Percentiles rank a stretch among this genome's conserved stretches.
These are phyloP conservation scores for Smithornis capensis DNA, from an alignment of 2,113 vertebrate genomes.

Conservation along the genomic window DNA sequence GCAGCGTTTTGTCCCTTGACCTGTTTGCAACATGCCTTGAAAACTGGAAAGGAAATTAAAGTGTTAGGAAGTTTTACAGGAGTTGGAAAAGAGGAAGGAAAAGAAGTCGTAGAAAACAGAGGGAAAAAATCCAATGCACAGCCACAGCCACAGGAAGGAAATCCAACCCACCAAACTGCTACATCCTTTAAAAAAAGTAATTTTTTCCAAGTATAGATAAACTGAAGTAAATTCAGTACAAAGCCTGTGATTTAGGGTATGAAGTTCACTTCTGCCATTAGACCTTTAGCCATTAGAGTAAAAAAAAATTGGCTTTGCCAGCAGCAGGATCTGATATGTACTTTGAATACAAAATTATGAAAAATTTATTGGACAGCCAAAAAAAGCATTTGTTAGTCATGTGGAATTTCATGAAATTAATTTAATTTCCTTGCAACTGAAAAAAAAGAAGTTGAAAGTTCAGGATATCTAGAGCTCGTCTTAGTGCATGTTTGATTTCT, in stretches of 20 bases:
- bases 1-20: fast-evolving
- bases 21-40: neutral
- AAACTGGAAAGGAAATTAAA: neutral
- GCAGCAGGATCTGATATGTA: neutral
- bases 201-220: neutral
- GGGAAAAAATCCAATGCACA: neutral
- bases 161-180: neutral
- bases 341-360: neutral
- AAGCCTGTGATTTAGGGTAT: neutral
- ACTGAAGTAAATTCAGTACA: neutral
- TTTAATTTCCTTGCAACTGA: neutral
- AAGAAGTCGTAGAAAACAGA: neutral
- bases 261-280: neutral
- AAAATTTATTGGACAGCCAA: neutral
- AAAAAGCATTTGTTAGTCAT: neutral
- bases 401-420: neutral
- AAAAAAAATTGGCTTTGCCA: neutral
- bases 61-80: neutral
- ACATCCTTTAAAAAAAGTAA: neutral
- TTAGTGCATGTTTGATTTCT: neutral
- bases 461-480: neutral
- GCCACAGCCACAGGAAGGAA: neutral
- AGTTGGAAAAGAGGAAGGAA: neutral
- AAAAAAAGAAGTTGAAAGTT: neutral
- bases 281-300: too few species aligned